Evolutionary conservation across 2,797 vertebrate species (phyloP).

Genomic region (Caiman crocodilus): DNA sequence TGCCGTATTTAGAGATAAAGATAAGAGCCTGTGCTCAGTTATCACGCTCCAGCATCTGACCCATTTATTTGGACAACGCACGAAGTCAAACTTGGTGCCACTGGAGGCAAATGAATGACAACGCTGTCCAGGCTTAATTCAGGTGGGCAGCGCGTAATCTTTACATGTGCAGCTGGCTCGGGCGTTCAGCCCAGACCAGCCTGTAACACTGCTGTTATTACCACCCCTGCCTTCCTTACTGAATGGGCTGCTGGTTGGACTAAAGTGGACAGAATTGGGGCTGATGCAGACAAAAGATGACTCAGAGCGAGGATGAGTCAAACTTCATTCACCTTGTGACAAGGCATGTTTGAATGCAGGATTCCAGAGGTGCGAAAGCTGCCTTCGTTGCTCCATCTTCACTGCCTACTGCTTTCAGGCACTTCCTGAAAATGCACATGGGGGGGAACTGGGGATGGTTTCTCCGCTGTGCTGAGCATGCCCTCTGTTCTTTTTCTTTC

Average conservation of each 20-base stretch:
- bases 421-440: background rate
- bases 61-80: background rate
- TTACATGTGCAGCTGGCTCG: background rate
- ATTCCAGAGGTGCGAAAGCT: background rate
- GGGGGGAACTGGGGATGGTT: background rate
- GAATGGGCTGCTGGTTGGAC: background rate
- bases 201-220: background rate
- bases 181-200: background rate
- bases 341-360: background rate
- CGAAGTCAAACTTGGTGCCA: background rate
- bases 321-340: background rate
- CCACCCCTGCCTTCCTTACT: accelerated
- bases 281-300: background rate
- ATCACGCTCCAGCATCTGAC: background rate
- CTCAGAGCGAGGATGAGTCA: background rate
- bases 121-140: background rate
- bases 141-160: background rate
- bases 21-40: background rate
- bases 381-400: background rate
- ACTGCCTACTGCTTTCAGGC: background rate
- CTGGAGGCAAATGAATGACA: background rate
- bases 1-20: background rate
- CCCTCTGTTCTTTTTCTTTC: background rate
- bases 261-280: background rate
- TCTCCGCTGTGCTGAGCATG: background rate